phyloP scores from a whole-genome alignment of 2,113 vertebrate species.

The Talpa occidentalis region DNA sequence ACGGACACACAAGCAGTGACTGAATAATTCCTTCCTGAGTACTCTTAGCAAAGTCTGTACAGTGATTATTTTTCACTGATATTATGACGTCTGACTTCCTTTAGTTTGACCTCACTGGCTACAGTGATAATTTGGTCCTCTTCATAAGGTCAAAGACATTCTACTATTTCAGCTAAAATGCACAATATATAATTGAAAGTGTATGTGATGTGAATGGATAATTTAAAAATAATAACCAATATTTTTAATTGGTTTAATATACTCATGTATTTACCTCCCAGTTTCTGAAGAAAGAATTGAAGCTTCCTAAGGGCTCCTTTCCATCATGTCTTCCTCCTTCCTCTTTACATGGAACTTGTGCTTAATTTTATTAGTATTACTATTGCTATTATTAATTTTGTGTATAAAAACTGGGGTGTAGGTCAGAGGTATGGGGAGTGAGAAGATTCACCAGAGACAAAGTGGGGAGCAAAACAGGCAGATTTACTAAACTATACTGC shows the following conservation, averaged over 20 bases:
- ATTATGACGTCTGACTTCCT: neutral
- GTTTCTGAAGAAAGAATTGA: neutral
- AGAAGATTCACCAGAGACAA: too few species aligned
- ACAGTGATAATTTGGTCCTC: neutral
- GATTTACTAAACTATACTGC: too few species aligned
- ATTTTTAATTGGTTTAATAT: neutral
- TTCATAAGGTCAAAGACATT: neutral
- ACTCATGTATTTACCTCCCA: neutral
- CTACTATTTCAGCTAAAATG: neutral
- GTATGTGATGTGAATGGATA: neutral
- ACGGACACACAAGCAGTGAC: neutral
- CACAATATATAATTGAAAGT: neutral
- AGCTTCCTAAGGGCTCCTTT: neutral
- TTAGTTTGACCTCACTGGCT: neutral
- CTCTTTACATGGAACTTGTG: neutral
- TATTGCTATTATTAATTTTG: too few species aligned
- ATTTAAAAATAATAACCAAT: neutral
- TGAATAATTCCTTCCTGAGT: neutral
- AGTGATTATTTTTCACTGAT: neutral
- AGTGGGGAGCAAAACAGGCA: too few species aligned
- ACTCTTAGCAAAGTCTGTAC: neutral
- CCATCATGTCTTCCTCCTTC: neutral
- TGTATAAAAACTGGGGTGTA: too few species aligned
- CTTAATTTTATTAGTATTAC: too few species aligned
- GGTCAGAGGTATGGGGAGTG: too few species aligned